These are phyloP conservation scores for Drosophila pectinifera DNA, from an alignment of 1,140 invertebrate genomes.

Conservation along the genomic window DNA sequence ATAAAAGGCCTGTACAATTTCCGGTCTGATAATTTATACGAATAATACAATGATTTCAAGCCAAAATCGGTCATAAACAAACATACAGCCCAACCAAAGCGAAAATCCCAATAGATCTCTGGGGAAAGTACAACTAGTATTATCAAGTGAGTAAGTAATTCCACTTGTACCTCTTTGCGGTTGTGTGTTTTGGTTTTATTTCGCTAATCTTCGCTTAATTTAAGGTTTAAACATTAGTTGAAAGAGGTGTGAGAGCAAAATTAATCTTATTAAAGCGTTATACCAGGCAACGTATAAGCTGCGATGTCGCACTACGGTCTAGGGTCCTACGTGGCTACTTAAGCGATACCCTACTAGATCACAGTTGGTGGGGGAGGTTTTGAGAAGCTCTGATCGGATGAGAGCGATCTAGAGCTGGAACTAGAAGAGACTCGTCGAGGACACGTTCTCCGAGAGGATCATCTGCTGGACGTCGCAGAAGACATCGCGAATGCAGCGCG, in stretches of 20 bases:
- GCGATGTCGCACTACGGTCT: constrained; percentile 33
- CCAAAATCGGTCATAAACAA: background rate
- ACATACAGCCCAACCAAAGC: too few species aligned
- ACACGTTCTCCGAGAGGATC: constrained; percentile 87
- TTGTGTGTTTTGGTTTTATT: constrained; percentile 34
- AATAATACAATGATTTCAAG: background rate
- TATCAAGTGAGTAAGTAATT: background rate
- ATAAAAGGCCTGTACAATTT: too few species aligned
- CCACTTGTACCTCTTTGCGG: background rate
- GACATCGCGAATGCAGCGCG: constrained; percentile 89
- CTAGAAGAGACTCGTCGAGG: constrained; percentile 63
- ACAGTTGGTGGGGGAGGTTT: constrained; percentile 43
- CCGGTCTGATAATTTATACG: background rate
- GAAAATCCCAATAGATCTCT: too few species aligned
- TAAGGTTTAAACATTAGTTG: constrained; percentile 4
- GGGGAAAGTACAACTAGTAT: background rate
- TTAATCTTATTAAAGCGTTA: constrained; percentile 38
- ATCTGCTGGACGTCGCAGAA: constrained; percentile 91
- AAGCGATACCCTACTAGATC: constrained; percentile 40
- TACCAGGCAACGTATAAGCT: constrained; percentile 30
- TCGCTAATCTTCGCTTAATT: constrained; percentile 4
- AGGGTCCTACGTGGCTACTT: constrained; percentile 47
- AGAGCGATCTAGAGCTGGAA: constrained; percentile 21
- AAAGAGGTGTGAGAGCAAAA: constrained; percentile 19
- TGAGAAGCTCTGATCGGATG: constrained; percentile 29